phyloP scores from a whole-genome alignment of 2,888 invertebrate species.

The Apomyelois bistriatella region DNA sequence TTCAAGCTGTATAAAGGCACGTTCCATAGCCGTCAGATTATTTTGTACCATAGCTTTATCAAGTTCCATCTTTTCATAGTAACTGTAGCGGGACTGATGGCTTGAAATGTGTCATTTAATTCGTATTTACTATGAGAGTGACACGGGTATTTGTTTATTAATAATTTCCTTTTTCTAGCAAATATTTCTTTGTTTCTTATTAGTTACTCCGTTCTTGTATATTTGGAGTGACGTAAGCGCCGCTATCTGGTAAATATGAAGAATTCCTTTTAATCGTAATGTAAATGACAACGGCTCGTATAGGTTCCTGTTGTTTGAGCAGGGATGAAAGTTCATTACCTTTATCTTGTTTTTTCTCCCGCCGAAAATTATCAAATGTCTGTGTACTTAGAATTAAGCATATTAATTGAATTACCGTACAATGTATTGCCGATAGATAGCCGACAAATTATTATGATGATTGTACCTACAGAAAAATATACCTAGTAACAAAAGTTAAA shows the following conservation, averaged over 20 bases:
- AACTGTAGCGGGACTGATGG: no score
- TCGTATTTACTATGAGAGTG: no score
- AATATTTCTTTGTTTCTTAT: neutral
- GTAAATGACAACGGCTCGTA: constrained; percentile 34
- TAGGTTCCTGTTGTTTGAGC: constrained; percentile 40
- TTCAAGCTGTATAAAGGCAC: no score
- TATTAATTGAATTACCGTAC: neutral
- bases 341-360: constrained; percentile 23
- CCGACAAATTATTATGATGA: no score
- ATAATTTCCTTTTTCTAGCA: no score
- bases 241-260: constrained; percentile 14
- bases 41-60: no score
- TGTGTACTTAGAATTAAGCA: neutral
- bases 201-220: neutral
- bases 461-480: no score
- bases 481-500: no score
- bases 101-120: no score
- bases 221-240: constrained; percentile 16
- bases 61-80: no score
- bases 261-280: constrained; percentile 24
- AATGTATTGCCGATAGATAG: neutral
- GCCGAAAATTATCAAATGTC: neutral
- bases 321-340: constrained; percentile 23
- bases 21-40: no score
- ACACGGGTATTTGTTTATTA: no score